These are phyloP conservation scores for human (Homo sapiens) DNA, from an alignment of 2,113 vertebrate genomes.

Conservation along the genomic window DNA sequence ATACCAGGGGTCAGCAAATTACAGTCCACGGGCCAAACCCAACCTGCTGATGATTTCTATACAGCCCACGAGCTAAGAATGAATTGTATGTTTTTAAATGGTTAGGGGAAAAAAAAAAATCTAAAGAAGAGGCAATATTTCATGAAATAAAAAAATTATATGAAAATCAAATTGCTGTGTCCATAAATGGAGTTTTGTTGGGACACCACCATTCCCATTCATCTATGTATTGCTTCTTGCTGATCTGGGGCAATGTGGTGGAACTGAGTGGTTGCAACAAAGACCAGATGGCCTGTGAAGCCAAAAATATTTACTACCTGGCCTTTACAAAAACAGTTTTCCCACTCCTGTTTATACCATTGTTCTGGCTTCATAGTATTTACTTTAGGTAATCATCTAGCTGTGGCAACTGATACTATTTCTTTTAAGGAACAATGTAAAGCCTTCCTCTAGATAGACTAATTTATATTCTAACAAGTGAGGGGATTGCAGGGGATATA, in stretches of 20 bases:
- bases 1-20: neutral
- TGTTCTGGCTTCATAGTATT: neutral
- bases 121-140: neutral
- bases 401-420: neutral
- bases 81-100: neutral
- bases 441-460: neutral
- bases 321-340: neutral
- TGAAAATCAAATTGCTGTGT: neutral
- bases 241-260: neutral
- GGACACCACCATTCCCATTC: neutral
- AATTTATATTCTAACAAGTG: neutral
- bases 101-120: fast-evolving
- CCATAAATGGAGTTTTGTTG: neutral
- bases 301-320: neutral
- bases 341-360: neutral
- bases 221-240: neutral
- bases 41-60: neutral
- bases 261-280: neutral
- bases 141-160: neutral
- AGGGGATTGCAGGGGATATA: neutral
- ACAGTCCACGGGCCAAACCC: neutral
- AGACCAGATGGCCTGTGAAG: neutral
- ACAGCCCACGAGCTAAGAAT: neutral
- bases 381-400: neutral
- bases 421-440: neutral